Base-by-base conservation (phyloP, 1,140 invertebrate species). In the Halesus radiatus region DNA sequence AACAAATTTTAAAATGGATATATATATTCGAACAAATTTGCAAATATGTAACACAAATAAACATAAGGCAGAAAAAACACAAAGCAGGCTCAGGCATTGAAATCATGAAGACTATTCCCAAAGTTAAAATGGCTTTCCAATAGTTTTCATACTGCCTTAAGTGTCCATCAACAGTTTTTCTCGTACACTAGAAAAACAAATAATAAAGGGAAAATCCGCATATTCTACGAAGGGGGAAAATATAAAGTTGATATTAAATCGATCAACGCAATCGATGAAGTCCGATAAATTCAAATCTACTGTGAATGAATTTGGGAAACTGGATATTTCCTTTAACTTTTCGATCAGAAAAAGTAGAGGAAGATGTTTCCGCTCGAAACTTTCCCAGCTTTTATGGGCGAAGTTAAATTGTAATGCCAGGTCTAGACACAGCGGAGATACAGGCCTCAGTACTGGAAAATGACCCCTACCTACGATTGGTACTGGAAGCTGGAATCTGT, bases 351-450 rank as follows among this genome's bases (percentile, higher is more conserved):
- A 66, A 66, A 66, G 22, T 26, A 26, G 62, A 66, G 13, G 37
- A 45, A 45, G 29, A 66, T 70, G 29, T 74, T 74, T 74, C 32
- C 23, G 22, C 22, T 50, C 29, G 18, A 76, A 76, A 76, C 16
- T 76, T 76, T 76, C n/a, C 15, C 74, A 56, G 54, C 54, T 62
- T 76, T 76, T 60, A 76, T 62, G 56, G 56, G 54, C 18, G 32
- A 76, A 76, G 52, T 76, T 76, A 76, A 76, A 76, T 76, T 76
- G 74, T 60, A 32, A 62, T 60, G 45, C 23, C 56, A 62, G 56
- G 26, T 20, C 20, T 74, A 45, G 37, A 45, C 37, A 45, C 10
- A 13, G 37, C 37, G 8, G 37, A 45, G 37, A 45, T 45, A n/a
- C n/a, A 45, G 37, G 37, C 10, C 37, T 10, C 37, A 32, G 53